Base-by-base conservation (phyloP, 1,140 invertebrate species). In the Mercenaria mercenaria region DNA sequence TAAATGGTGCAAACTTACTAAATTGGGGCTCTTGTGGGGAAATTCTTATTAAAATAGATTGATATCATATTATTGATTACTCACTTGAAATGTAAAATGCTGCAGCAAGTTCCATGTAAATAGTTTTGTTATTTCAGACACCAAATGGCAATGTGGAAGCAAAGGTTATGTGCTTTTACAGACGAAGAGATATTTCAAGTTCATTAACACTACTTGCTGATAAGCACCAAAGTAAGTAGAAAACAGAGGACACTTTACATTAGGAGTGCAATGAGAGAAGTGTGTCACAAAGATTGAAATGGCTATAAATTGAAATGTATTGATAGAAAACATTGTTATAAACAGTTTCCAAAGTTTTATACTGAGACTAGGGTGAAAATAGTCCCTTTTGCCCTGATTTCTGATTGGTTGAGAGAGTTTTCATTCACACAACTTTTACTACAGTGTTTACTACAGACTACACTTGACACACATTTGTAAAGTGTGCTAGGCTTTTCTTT, bases 81-180 rank as follows among this genome's bases (percentile, higher is more conserved):
- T 72, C 41, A 81, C 34, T 80, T 88, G 34, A 52, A 72, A 64
- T 87, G 32, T 47, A 43, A 39, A 67, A 26, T 69, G 47, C 26
- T 20, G 67, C n/a, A 52, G n/a, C 52, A 61, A 76, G 18, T 81
- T 76, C 69, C 20, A 32, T 72, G 32, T 87, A 18, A 88, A 61
- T 41, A 26, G 86, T 82, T n/a, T 86, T 69, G 91, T 84, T 91
- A 92, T 97, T 97, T 88, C 96, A 98, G 97, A 99, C 99, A 89
- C 97, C 98, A 92, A 98, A 97, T 96, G 99, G 99, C 93, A 99
- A 99, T 97, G 99, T 99, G 90, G 99, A 99, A 97, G 99, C 99
- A 91, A 99, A 99, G 97, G 99, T 99, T 94, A 99, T 99, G 98
- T 99, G 99, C 96, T 99, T 99, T 96, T 99, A 99, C 96, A 97